Evolutionary conservation across 2,113 vertebrate species (phyloP), one percentile per base, ranked within the genome.

Genomic region (Helogale parvula): DNA sequence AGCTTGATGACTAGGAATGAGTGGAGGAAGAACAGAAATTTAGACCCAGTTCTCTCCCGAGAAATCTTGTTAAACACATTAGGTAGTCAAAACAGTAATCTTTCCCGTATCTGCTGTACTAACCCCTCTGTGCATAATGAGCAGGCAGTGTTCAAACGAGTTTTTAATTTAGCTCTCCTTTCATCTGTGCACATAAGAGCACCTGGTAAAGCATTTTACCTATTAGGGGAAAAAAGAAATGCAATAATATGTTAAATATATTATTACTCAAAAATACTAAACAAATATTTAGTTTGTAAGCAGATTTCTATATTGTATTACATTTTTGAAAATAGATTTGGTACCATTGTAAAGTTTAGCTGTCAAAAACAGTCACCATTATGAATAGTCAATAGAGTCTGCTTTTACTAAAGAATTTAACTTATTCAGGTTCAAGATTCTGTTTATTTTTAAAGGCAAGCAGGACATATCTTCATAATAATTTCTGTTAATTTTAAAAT

Each of bases 231-330:
- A 14, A 50, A 98, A 96, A 83, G 82, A 96, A 98, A 98, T 97
- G 82, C 96, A 98, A 95, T 98, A 96, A 97, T 97, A 97, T 71
- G 52, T 98, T 98, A 96, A 88, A 94, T 98, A 90, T 95, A 96
- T 97, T 92, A 89, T 98, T 98, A 98, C 86, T 98, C 97, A 97
- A 87, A 97, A 97, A 94, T 98, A 63, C 90, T 94, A 96, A 97
- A 96, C 94, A 98, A 98, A 98, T 98, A 98, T 57, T 98, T 98
- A 97, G 95, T 99, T 98, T 98, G 96, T 94, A 98, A 98, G 98
- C 93, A 98, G 89, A 95, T 6, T 72, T 96, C 91, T 98, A 81
- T 98, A 54, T 94, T 97, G 97, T 98, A 96, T 96, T 96, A 97
- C 95, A 72, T 72, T 90, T 98, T 98, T 98, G 91, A 17, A 98